phyloP scores from a whole-genome alignment of 2,888 invertebrate species.

The Rotaria magnacalcarata region DNA sequence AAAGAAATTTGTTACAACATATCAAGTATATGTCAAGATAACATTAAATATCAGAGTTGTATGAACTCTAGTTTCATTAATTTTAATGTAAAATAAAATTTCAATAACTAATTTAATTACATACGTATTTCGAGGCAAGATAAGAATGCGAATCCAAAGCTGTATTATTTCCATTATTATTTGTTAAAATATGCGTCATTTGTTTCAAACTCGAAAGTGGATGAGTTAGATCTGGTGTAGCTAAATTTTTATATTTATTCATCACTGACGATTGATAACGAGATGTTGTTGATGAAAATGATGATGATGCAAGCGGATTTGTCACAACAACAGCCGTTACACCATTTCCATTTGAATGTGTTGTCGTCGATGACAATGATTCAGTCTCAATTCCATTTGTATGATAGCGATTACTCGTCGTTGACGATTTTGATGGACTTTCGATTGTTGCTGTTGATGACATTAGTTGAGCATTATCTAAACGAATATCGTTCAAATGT shows the following conservation, averaged over 20 bases:
- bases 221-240: background rate
- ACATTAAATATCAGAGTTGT: too few species aligned
- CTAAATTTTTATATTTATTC: conserved; percentile 35
- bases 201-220: background rate
- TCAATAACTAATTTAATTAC: background rate
- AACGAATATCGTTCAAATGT: background rate
- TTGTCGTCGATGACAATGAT: background rate
- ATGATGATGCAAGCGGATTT: conserved; percentile 1
- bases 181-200: conserved; percentile 5
- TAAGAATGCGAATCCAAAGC: background rate
- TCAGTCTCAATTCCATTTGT: background rate
- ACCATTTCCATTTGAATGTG: conserved; percentile 23
- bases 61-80: too few species aligned
- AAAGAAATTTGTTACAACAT: background rate
- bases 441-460: conserved; percentile 9
- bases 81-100: too few species aligned
- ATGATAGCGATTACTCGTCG: background rate
- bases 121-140: conserved; percentile 16
- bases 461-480: conserved; percentile 23
- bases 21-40: too few species aligned
- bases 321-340: background rate
- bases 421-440: conserved; percentile 30
- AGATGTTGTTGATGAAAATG: conserved; percentile 1
- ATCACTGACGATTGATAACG: conserved; percentile 28
- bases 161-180: background rate